phyloP scores from a whole-genome alignment of 2,888 invertebrate genomes.

The Drosophila pseudotalamancana region DNA sequence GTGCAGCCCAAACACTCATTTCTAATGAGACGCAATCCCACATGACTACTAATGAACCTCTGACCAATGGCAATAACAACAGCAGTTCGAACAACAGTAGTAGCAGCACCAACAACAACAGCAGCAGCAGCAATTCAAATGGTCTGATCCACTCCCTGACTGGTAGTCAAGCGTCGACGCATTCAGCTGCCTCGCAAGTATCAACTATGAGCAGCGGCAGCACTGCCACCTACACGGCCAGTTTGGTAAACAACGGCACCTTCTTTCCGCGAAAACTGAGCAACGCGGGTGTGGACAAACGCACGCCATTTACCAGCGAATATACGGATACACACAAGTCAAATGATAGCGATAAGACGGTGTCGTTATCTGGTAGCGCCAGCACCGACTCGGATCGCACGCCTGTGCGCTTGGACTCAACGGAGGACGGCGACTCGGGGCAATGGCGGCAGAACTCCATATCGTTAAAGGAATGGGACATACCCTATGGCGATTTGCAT shows the following conservation, averaged over 20 bases:
- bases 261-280: constrained; percentile 85
- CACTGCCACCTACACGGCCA: constrained; percentile 55
- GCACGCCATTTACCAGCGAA: constrained; percentile 80
- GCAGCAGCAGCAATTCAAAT: constrained; percentile 39
- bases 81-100: constrained; percentile 25
- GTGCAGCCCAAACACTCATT: constrained; percentile 71
- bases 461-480: constrained; percentile 98
- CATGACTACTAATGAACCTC: constrained; percentile 4
- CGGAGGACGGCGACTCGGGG: constrained; percentile 90
- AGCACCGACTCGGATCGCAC: constrained; percentile 94
- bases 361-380: constrained; percentile 89
- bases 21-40: constrained; percentile 63
- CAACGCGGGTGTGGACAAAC: constrained; percentile 77
- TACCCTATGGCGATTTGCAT: constrained; percentile 97
- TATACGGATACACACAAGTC: constrained; percentile 86
- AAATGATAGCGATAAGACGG: constrained; percentile 89
- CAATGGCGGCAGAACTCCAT: constrained; percentile 93
- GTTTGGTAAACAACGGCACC: constrained; percentile 63
- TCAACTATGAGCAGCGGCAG: constrained; percentile 50
- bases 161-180: constrained; percentile 58
- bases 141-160: constrained; percentile 50
- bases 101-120: constrained; percentile 8
- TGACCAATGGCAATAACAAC: constrained; percentile 52
- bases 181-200: constrained; percentile 45
- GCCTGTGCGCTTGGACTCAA: constrained; percentile 90